Evolutionary conservation across 2,888 invertebrate species (phyloP).

Genomic region (Sipunculus nudus): DNA sequence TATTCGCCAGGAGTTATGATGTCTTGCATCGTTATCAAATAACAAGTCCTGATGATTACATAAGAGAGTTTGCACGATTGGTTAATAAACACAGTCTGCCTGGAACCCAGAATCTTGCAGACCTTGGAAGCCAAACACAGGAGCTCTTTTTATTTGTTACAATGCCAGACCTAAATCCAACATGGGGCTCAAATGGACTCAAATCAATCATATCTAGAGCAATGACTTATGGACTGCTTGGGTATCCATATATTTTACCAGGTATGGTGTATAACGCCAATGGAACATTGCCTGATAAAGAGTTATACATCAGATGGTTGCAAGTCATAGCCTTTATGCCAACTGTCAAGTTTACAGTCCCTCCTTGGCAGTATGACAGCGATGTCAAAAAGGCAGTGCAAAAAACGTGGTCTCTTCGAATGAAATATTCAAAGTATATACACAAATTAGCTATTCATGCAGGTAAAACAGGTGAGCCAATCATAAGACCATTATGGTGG

Average conservation of each 20-base stretch:
- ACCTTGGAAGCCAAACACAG: constrained; percentile 83
- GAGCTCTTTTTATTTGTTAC: constrained; percentile 81
- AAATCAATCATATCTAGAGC: constrained; percentile 85
- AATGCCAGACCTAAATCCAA: too few species aligned
- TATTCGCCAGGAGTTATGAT: too few species aligned
- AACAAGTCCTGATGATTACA: too few species aligned
- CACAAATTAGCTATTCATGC: constrained; percentile 48
- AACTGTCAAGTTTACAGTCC: constrained; percentile 87
- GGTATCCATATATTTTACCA: constrained; percentile 89
- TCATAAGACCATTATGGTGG: constrained; percentile 89
- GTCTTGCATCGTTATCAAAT: too few species aligned
- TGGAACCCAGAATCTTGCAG: too few species aligned
- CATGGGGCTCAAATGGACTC: too few species aligned
- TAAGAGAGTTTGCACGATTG: too few species aligned
- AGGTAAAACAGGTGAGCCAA: constrained; percentile 73
- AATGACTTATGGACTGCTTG: constrained; percentile 74
- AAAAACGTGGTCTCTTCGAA: constrained; percentile 18
- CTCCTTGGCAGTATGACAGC: constrained; percentile 88
- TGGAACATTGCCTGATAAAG: too few species aligned
- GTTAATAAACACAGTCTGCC: too few species aligned
- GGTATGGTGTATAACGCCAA: constrained; percentile 86
- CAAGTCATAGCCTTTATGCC: constrained; percentile 89
- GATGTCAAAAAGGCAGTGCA: constrained; percentile 55
- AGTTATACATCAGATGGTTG: constrained; percentile 82
- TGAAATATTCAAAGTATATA: too few species aligned